Base-by-base conservation (phyloP, 2,797 vertebrate species). In the Clarias laeviceps region DNA sequence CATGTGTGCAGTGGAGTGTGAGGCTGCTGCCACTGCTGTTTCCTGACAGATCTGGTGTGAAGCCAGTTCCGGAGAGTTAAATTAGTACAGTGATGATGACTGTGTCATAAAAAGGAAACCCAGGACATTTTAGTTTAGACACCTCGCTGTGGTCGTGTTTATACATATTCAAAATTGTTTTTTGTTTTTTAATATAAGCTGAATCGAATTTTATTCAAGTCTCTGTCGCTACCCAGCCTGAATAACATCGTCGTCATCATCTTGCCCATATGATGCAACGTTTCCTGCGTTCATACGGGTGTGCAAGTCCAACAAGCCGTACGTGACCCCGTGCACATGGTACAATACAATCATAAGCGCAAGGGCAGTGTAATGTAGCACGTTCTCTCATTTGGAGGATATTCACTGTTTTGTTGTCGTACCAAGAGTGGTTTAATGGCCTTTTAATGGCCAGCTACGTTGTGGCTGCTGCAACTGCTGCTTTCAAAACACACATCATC, bases 41-140 rank as follows among this genome's bases (percentile, higher is more conserved):
- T 97, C 95, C 96, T 96, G 94, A 94, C 90, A 87, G 90, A 94
- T 93, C 91, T 93, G 90, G 89, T 91, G 88, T 91, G 89, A 95
- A 92, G 94, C 92, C 93, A 93, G 92, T 96, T 97, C 92, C 82
- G 65, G 92, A 91, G 90, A 88, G 88, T 93, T 95, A 90, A 91
- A 95, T 95, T 95, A 94, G 91, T 85, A 91, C 93, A 85, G 86
- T 88, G 90, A 90, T 88, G 90, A 91, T 94, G 34, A 64, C 59
- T 79, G 76, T 61, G 57, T 79, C 54, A 79, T 54, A 27, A 79
- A 79, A 37, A 62, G 57, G 22, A 78, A 62, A 79, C 34, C 34
- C 34, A 37, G 12, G 22, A 79, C 62, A 40, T 34, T 32, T 2
- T 9, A 29, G 24, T 45, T 72, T 17, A 56, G 29, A 57, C 32